phyloP scores from a whole-genome alignment of 2,113 vertebrate genomes.

The Pholis gunnellus region DNA sequence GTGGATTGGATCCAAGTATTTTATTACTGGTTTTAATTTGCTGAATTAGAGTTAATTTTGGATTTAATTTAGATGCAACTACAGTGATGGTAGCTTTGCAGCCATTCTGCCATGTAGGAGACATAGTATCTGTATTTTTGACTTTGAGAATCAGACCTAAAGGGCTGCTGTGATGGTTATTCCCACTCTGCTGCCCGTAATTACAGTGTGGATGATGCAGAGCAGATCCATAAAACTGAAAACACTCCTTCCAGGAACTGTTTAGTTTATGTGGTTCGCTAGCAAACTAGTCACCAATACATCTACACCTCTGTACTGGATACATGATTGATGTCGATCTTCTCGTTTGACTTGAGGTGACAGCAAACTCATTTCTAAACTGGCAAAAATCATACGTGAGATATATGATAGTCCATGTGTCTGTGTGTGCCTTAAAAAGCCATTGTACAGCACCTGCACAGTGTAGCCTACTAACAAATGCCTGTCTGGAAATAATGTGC shows the following conservation, averaged over 20 bases:
- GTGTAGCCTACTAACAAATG: conserved; percentile 40
- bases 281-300: not conserved
- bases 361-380: not conserved
- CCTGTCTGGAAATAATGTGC: conserved; percentile 26
- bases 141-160: not conserved
- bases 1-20: not conserved
- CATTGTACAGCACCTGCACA: conserved; percentile 21
- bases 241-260: not conserved
- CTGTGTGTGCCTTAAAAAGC: conserved; percentile 52
- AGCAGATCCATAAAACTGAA: not conserved
- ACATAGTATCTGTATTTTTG: too few relatives aligned
- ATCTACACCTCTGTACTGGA: conserved; percentile 2
- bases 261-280: not conserved
- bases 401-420: conserved; percentile 44
- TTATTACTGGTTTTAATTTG: not conserved
- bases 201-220: not conserved
- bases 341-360: conserved; percentile 4
- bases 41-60: not conserved
- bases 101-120: not conserved
- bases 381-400: conserved; percentile 7
- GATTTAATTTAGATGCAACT: not conserved
- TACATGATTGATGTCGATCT: not conserved
- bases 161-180: not conserved
- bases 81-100: not conserved
- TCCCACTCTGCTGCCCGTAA: not conserved